These are phyloP conservation scores for Sparidentex hasta DNA, from an alignment of 2,797 vertebrate genomes.

Conservation along the genomic window DNA sequence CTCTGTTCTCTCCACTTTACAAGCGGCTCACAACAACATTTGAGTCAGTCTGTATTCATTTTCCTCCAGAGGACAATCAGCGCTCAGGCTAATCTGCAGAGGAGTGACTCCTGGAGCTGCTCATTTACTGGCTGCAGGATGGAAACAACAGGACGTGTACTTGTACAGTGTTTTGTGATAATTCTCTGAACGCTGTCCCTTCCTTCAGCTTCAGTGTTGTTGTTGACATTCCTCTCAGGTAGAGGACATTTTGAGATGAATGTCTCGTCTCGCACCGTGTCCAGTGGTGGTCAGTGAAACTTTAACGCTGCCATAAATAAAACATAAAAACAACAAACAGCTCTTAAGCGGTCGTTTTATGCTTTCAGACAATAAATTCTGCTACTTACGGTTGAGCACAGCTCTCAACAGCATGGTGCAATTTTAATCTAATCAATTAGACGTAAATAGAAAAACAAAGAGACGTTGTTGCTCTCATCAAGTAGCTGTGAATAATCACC, in stretches of 20 bases:
- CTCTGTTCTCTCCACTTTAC: neutral
- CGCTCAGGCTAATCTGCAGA: neutral
- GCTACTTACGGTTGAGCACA: neutral
- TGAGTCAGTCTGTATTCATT: neutral
- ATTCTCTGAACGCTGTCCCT: neutral
- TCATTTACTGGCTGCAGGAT: neutral
- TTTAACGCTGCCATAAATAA: slow-evolving; percentile 53
- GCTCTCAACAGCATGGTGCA: slow-evolving; percentile 17
- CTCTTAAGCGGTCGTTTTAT: slow-evolving; percentile 1
- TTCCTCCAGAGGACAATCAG: neutral
- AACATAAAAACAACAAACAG: slow-evolving; percentile 47
- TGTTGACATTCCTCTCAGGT: slow-evolving; percentile 10
- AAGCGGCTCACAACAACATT: neutral
- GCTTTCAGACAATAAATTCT: slow-evolving; percentile 5
- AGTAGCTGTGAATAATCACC: neutral
- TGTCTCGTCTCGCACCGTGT: slow-evolving; percentile 1
- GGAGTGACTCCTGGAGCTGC: too few species aligned
- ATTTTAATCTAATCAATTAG: neutral
- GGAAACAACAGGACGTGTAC: neutral
- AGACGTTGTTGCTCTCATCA: neutral
- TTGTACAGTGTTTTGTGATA: neutral
- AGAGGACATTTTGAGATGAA: slow-evolving; percentile 26
- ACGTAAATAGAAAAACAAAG: neutral
- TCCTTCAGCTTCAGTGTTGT: neutral
- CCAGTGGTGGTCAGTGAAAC: slow-evolving; percentile 24